These are phyloP conservation scores for Cataglyphis hispanica DNA, from an alignment of 1,140 invertebrate species.

Conservation along the genomic window DNA sequence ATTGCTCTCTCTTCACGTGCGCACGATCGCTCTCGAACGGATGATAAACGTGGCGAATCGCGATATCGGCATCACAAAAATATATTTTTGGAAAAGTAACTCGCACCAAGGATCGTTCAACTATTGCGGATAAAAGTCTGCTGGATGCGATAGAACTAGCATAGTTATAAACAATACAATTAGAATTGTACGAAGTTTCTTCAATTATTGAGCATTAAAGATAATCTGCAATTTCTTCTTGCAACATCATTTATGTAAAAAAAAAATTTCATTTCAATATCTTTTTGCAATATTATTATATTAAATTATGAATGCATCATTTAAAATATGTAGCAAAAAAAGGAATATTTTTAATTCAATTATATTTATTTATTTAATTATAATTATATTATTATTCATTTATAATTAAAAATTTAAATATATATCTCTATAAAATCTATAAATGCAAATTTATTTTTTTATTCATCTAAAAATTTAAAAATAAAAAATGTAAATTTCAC, in stretches of 20 bases:
- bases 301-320: too few species aligned
- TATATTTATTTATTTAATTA: too few species aligned
- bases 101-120: neutral
- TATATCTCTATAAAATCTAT: neutral
- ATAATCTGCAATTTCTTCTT: too few species aligned
- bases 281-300: too few species aligned
- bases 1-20: constrained; percentile 24
- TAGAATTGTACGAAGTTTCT: neutral
- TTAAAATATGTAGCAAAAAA: too few species aligned
- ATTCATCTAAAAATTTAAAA: neutral
- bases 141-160: neutral
- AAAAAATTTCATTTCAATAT: too few species aligned
- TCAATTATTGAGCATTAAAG: neutral
- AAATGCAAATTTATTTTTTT: neutral
- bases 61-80: constrained; percentile 21
- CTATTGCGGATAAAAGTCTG: neutral
- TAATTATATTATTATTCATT: neutral
- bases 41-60: constrained; percentile 23
- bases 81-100: constrained; percentile 29
- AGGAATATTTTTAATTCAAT: neutral
- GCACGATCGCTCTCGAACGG: constrained; percentile 32
- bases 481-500: neutral
- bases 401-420: neutral
- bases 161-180: constrained; percentile 8
- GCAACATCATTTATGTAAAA: too few species aligned